Evolutionary conservation across 1,140 invertebrate genomes (phyloP).

Genomic region (Adoxophyes honmai): DNA sequence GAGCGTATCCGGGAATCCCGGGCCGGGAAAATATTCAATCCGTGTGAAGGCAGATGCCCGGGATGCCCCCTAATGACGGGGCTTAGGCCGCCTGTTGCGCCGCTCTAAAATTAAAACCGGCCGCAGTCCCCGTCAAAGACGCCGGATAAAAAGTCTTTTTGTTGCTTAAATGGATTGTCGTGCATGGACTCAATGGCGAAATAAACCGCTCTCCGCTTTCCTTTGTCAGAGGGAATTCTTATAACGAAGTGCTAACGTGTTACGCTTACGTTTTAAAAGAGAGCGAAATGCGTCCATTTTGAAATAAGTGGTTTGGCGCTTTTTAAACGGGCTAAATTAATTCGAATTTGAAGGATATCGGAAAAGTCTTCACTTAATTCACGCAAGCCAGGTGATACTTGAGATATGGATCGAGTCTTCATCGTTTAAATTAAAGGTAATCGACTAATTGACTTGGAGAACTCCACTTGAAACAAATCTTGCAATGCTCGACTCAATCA

Average conservation of each 20-base stretch:
- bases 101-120: no score
- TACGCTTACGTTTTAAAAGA: no score
- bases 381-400: neutral
- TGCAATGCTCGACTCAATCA: neutral
- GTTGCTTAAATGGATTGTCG: no score
- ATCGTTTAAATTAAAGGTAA: neutral
- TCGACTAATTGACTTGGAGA: neutral
- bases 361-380: neutral
- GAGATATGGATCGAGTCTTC: neutral
- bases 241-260: no score
- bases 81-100: conserved; percentile 46
- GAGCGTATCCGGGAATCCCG: conserved; percentile 52
- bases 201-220: no score
- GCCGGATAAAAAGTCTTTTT: no score
- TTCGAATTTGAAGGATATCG: neutral
- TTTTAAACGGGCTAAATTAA: no score
- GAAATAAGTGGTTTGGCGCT: no score
- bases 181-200: no score
- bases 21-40: conserved; percentile 47
- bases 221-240: no score
- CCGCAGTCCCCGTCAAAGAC: no score
- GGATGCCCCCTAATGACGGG: conserved; percentile 57
- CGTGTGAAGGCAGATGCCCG: conserved; percentile 47
- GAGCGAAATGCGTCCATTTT: no score
- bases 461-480: neutral